Evolutionary conservation across 2,113 vertebrate genomes (phyloP).

Genomic region (Oncorhynchus nerka): DNA sequence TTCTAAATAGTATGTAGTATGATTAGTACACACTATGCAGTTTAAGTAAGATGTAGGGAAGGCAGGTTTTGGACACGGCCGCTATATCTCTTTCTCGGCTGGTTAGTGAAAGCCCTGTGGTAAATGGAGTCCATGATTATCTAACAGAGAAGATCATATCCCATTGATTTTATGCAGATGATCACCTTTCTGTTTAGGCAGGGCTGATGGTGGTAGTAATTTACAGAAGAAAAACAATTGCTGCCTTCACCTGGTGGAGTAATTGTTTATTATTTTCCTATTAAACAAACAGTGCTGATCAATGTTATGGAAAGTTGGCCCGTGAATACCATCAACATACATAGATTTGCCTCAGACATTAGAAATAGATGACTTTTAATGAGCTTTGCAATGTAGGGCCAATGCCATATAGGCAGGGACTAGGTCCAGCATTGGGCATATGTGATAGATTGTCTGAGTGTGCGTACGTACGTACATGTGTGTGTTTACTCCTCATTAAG

Average conservation of each 20-base stretch:
- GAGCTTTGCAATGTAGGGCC: constrained; percentile 91
- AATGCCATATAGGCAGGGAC: constrained; percentile 80
- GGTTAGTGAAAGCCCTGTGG: constrained; percentile 50
- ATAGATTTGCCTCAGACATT: constrained; percentile 91
- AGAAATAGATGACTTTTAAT: constrained; percentile 89
- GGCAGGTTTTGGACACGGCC: too few relatives aligned
- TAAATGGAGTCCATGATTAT: constrained; percentile 76
- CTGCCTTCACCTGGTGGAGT: constrained; percentile 87
- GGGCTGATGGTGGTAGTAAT: constrained; percentile 90
- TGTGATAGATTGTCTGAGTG: not conserved
- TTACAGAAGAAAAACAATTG: constrained; percentile 99
- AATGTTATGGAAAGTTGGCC: constrained; percentile 91
- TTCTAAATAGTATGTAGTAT: too few relatives aligned
- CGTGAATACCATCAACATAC: constrained; percentile 96
- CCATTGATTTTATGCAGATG: constrained; percentile 99
- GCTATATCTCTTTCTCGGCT: constrained; percentile 13
- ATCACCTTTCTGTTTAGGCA: constrained; percentile 93
- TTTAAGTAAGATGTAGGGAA: too few relatives aligned
- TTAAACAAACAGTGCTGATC: constrained; percentile 98
- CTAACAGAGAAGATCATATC: constrained; percentile 87
- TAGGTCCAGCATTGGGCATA: constrained; percentile 35
- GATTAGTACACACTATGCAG: too few relatives aligned
- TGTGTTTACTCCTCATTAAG: not conserved
- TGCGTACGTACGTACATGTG: not conserved
- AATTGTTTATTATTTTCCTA: constrained; percentile 99